These are phyloP conservation scores for Drosophila ficusphila DNA, from an alignment of 1,140 invertebrate genomes.

Conservation along the genomic window DNA sequence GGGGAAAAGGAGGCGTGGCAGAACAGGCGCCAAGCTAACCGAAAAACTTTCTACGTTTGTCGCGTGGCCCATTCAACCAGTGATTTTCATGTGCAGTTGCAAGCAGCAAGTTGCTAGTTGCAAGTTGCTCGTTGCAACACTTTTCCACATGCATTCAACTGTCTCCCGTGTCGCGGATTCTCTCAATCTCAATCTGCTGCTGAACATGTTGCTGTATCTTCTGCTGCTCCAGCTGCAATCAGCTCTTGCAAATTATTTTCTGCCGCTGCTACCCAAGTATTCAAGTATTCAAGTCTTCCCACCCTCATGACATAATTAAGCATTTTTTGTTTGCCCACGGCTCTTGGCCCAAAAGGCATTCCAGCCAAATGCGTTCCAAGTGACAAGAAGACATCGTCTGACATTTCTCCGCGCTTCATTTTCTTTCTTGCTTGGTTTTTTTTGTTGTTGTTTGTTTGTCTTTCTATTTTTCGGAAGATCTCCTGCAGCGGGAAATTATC, in stretches of 20 bases:
- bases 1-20: constrained; percentile 39
- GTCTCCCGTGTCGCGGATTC: constrained; percentile 30
- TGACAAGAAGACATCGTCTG: constrained; percentile 58
- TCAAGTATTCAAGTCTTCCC: too few species aligned
- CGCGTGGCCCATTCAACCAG: constrained; percentile 55
- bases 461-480: constrained; percentile 68
- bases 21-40: constrained; percentile 50
- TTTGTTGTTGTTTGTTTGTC: constrained; percentile 15
- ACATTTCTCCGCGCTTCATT: constrained; percentile 39
- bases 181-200: constrained; percentile 8
- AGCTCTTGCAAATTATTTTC: constrained; percentile 64
- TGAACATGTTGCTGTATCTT: background rate
- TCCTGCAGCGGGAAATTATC: constrained; percentile 68
- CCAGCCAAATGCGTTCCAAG: constrained; percentile 47
- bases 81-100: constrained; percentile 67
- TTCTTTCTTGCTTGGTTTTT: constrained; percentile 15
- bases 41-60: constrained; percentile 80
- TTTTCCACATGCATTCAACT: constrained; percentile 74
- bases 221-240: constrained; percentile 50
- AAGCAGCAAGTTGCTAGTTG: too few species aligned
- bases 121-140: too few species aligned
- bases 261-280: too few species aligned
- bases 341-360: constrained; percentile 16
- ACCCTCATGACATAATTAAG: constrained; percentile 84
- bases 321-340: constrained; percentile 42